A percentile compares a stretch with the other conserved stretches of the same genome.
Evolutionary conservation across 23 tunicate species (phyloP).

Genomic region (Oikopleura dioica): DNA sequence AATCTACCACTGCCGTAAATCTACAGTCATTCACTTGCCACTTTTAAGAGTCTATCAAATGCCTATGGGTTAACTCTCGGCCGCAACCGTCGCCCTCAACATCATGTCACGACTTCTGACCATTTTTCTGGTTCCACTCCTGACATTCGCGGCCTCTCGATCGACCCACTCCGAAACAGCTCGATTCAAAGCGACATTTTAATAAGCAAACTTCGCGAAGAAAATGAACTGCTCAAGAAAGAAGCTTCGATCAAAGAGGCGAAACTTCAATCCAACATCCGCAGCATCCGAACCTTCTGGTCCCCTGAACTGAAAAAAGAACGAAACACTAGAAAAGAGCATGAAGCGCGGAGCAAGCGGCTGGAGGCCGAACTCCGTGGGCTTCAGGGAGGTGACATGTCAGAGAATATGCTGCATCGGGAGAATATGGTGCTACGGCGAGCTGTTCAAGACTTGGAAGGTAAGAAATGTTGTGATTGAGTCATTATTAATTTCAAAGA

Average conservation of each 20-base stretch:
- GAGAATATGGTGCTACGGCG: neutral
- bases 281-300: conserved; percentile 79
- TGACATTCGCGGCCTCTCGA: neutral
- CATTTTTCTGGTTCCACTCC: conserved; percentile 14
- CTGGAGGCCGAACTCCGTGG: neutral
- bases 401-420: neutral
- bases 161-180: neutral
- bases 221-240: neutral
- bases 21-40: too few species aligned
- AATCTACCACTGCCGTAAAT: too few species aligned
- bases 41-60: neutral
- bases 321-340: conserved; percentile 52
- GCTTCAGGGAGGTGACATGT: neutral
- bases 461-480: neutral
- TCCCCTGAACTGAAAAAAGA: conserved; percentile 91
- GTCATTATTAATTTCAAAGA: too few species aligned
- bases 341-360: neutral
- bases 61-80: conserved; percentile 11
- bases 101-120: neutral
- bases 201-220: neutral
- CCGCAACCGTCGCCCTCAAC: neutral
- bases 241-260: conserved; percentile 29
- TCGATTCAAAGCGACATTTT: neutral
- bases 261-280: conserved; percentile 71
- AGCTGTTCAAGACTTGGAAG: neutral